phyloP scores from a whole-genome alignment of 2,113 vertebrate species.

The Panthera uncia region DNA sequence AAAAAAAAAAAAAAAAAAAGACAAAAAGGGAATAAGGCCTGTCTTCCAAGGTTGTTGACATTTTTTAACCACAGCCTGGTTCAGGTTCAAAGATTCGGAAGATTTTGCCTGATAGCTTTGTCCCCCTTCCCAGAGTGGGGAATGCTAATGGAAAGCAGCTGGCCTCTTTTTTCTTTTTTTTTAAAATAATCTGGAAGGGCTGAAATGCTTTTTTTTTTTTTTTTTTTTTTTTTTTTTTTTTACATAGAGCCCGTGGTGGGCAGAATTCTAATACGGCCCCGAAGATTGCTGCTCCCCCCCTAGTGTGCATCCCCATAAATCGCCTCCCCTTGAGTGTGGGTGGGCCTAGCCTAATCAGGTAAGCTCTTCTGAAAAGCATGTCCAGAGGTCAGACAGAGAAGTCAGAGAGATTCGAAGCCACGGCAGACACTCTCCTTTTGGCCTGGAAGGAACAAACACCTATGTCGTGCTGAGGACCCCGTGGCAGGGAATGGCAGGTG shows the following conservation, averaged over 20 bases:
- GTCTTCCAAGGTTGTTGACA: neutral
- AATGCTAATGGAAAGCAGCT: constrained; percentile 64
- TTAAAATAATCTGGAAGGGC: neutral
- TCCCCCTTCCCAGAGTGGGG: neutral
- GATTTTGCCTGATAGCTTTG: neutral
- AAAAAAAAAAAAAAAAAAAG: too few species aligned
- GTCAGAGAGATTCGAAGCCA: neutral
- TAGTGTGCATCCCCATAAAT: neutral
- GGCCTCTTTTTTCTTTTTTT: neutral
- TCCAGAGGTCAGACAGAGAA: neutral
- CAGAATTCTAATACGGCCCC: neutral
- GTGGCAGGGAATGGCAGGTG: neutral
- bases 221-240: constrained; percentile 27
- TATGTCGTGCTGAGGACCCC: neutral
- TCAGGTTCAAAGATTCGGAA: constrained; percentile 32
- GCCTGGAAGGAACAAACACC: neutral
- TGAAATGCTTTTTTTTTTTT: constrained; percentile 60
- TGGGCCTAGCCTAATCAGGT: neutral
- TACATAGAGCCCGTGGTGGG: neutral
- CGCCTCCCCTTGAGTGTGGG: neutral
- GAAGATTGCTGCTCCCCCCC: neutral
- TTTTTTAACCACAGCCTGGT: neutral
- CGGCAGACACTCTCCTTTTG: neutral
- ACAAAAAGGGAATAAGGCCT: neutral
- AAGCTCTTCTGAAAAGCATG: neutral